Conservation (phyloP, 2,888 invertebrate species). For the Cerceris ruficornis region DNA sequence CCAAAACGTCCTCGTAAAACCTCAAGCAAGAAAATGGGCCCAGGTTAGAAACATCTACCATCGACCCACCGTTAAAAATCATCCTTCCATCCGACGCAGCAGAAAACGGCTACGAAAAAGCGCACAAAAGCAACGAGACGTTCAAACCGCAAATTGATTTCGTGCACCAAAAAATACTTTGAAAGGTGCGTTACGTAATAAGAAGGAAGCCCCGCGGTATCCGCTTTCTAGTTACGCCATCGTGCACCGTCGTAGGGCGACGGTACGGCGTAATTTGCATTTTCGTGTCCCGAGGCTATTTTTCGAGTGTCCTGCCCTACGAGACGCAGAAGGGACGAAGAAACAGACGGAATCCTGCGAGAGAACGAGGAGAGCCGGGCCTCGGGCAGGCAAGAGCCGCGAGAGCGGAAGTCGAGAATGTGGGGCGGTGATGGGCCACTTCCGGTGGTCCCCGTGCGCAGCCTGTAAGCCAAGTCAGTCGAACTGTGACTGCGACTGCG, state of each 20-base stretch:
- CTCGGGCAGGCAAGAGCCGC: slow-evolving; percentile 50
- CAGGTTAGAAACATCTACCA: too few relatives aligned
- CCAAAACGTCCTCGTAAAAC: too few relatives aligned
- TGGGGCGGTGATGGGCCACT: slow-evolving; percentile 79
- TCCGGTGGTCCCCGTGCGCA: slow-evolving; percentile 76
- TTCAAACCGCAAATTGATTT: too few relatives aligned
- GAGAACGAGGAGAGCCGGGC: slow-evolving; percentile 17
- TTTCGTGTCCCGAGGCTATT: slow-evolving; percentile 5
- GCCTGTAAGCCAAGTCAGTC: slow-evolving; percentile 67
- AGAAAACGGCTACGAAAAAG: too few relatives aligned
- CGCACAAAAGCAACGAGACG: too few relatives aligned
- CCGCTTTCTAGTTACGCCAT: not conserved
- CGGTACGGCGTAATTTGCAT: slow-evolving; percentile 34
- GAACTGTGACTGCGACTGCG: slow-evolving; percentile 56
- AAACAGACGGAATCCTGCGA: slow-evolving; percentile 19
- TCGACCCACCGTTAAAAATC: too few relatives aligned
- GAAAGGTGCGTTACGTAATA: not conserved
- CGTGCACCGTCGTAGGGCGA: not conserved
- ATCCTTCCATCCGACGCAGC: too few relatives aligned
- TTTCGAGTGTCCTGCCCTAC: slow-evolving; percentile 25
- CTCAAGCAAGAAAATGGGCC: too few relatives aligned
- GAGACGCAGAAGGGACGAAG: not conserved
- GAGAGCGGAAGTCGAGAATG: slow-evolving; percentile 76
- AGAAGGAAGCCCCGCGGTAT: not conserved
- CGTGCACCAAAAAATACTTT: too few relatives aligned